A percentile compares a stretch with the other conserved stretches of the same genome.
These are phyloP conservation scores for Cichlasoma orientale DNA, from an alignment of 2,797 vertebrate species.

Conservation along the genomic window DNA sequence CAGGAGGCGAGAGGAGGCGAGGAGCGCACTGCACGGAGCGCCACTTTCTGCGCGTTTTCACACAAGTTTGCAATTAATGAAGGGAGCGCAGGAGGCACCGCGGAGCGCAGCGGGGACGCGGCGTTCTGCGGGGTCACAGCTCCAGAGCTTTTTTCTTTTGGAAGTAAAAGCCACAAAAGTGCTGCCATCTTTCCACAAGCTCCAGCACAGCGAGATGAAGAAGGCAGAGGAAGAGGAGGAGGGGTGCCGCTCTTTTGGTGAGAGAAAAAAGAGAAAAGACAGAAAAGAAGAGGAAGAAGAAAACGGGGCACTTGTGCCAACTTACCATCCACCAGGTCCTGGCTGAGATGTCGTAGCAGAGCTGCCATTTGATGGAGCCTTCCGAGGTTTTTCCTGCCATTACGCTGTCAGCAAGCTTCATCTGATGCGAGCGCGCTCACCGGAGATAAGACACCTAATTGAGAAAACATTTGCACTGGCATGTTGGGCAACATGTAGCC, in stretches of 20 bases:
- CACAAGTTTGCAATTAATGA: neutral
- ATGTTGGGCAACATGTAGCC: constrained; percentile 99
- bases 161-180: too few relatives aligned
- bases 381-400: constrained; percentile 98
- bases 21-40: neutral
- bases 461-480: constrained; percentile 98
- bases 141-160: too few relatives aligned
- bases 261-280: neutral
- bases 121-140: too few relatives aligned
- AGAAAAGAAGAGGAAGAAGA: constrained; percentile 52
- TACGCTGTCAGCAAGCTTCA: constrained; percentile 98
- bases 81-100: neutral
- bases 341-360: constrained; percentile 99
- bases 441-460: constrained; percentile 98
- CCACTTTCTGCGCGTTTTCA: neutral
- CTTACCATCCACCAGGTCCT: constrained; percentile 99
- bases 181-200: too few relatives aligned
- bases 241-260: neutral
- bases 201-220: neutral
- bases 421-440: constrained; percentile 96
- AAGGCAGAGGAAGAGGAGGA: neutral
- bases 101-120: too few relatives aligned
- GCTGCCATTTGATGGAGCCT: constrained; percentile 99
- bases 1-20: neutral
- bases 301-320: constrained; percentile 84